Percentiles rank a stretch among this genome's conserved stretches.
These are phyloP conservation scores for Thaumetopoea pityocampa DNA, from an alignment of 1,140 invertebrate genomes.

Conservation along the genomic window DNA sequence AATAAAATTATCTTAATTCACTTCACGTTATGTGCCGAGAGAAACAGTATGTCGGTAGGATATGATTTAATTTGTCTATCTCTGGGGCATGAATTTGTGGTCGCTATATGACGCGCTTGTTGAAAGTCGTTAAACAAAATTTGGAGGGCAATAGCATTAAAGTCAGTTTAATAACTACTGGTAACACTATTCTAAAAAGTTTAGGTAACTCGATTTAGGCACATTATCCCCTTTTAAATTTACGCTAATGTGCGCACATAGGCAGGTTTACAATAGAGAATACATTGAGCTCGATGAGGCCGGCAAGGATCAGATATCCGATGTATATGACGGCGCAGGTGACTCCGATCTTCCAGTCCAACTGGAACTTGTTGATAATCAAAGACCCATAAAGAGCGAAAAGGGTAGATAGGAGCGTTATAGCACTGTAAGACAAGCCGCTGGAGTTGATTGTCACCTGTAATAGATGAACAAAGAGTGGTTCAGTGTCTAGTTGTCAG, in stretches of 20 bases:
- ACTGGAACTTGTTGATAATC: constrained; percentile 85
- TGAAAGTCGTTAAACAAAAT: too few species aligned
- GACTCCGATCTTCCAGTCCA: constrained; percentile 86
- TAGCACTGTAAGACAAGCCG: constrained; percentile 88
- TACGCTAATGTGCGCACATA: constrained; percentile 76
- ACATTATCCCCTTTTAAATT: too few species aligned
- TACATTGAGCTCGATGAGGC: constrained; percentile 90
- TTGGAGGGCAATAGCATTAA: too few species aligned
- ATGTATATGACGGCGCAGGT: constrained; percentile 87
- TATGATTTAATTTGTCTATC: too few species aligned
- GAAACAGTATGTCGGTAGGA: too few species aligned
- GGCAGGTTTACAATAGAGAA: constrained; percentile 91
- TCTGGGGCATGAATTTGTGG: too few species aligned
- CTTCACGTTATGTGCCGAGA: too few species aligned
- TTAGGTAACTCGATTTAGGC: too few species aligned
- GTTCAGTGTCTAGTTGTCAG: neutral
- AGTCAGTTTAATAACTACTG: too few species aligned
- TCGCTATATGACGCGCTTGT: too few species aligned
- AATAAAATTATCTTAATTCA: too few species aligned
- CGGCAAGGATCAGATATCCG: constrained; percentile 86
- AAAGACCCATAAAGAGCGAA: constrained; percentile 86
- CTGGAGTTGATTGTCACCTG: constrained; percentile 84
- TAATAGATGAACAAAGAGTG: constrained; percentile 10
- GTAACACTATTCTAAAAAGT: too few species aligned
- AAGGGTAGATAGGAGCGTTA: constrained; percentile 86